phyloP scores from a whole-genome alignment of 2,888 invertebrate species.

The Mycalesis mineus region DNA sequence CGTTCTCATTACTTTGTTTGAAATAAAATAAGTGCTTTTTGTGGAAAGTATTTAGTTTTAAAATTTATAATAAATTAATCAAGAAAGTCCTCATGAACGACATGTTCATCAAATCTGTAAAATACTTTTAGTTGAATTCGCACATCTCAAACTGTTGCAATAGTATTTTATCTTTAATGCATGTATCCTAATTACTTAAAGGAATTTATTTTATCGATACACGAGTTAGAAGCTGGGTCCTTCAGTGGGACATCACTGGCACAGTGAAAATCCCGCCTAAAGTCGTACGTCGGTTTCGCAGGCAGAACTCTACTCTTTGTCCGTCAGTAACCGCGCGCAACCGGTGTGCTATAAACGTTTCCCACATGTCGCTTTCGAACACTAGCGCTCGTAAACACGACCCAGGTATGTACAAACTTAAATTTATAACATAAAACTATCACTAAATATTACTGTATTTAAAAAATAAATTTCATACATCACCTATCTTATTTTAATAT shows the following conservation, averaged over 20 bases:
- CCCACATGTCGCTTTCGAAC: conserved; percentile 45
- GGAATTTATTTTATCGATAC: conserved; percentile 38
- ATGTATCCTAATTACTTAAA: too few relatives aligned
- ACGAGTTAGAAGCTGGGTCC: conserved; percentile 35
- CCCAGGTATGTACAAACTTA: conserved; percentile 50
- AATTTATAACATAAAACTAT: conserved; percentile 9
- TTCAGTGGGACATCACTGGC: conserved; percentile 32
- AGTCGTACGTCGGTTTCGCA: conserved; percentile 36
- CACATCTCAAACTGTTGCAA: too few relatives aligned
- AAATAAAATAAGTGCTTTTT: too few relatives aligned
- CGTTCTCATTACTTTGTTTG: too few relatives aligned
- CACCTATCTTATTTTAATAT: neutral
- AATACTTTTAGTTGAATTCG: too few relatives aligned
- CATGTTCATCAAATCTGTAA: too few relatives aligned
- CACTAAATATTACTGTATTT: neutral
- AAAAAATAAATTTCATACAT: neutral
- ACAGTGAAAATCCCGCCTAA: conserved; percentile 47
- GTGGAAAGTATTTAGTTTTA: too few relatives aligned
- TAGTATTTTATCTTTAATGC: too few relatives aligned
- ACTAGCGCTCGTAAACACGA: conserved; percentile 39
- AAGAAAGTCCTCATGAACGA: too few relatives aligned
- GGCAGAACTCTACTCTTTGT: conserved; percentile 9
- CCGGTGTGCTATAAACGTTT: conserved; percentile 48
- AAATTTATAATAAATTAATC: too few relatives aligned
- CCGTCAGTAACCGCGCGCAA: conserved; percentile 55